phyloP scores from a whole-genome alignment of 2,888 invertebrate species.

The Colletes collaris region DNA sequence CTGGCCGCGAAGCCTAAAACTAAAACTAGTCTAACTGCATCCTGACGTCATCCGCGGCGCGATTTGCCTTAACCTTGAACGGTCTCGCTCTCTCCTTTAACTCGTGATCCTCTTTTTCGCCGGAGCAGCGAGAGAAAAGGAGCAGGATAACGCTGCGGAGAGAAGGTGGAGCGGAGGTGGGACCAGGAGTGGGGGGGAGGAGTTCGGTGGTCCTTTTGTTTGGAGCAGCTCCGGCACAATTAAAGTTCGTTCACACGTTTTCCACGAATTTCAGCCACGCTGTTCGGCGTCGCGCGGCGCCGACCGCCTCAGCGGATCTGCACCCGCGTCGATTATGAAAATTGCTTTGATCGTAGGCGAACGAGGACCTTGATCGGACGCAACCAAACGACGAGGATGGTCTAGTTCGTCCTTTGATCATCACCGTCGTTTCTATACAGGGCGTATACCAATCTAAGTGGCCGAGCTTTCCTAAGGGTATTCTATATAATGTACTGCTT shows the following conservation, averaged over 20 bases:
- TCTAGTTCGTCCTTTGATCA: conserved; percentile 3
- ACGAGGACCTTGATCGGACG: conserved; percentile 13
- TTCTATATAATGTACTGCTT: no score
- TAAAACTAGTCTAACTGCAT: conserved; percentile 82
- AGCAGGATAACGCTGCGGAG: conserved; percentile 53
- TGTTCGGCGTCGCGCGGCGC: conserved; percentile 39
- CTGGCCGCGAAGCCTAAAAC: conserved; percentile 77
- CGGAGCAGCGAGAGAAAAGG: conserved; percentile 57
- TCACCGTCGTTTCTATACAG: neutral
- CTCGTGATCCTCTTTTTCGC: conserved; percentile 52
- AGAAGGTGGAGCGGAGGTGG: conserved; percentile 40
- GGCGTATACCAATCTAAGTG: no score
- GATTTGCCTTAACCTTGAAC: conserved; percentile 81
- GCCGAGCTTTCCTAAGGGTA: no score
- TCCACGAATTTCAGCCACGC: conserved; percentile 63
- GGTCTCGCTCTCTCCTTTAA: conserved; percentile 52
- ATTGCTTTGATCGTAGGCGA: conserved; percentile 1
- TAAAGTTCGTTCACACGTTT: conserved; percentile 74
- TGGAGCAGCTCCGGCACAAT: conserved; percentile 67
- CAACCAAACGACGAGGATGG: neutral
- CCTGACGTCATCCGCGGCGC: conserved; percentile 80
- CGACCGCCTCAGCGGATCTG: conserved; percentile 10
- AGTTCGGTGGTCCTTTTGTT: conserved; percentile 67
- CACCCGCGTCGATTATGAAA: conserved; percentile 12
- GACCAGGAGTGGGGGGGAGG: conserved; percentile 21